phyloP scores from a whole-genome alignment of 2,113 vertebrate genomes.

The Apodemus speciosus region DNA sequence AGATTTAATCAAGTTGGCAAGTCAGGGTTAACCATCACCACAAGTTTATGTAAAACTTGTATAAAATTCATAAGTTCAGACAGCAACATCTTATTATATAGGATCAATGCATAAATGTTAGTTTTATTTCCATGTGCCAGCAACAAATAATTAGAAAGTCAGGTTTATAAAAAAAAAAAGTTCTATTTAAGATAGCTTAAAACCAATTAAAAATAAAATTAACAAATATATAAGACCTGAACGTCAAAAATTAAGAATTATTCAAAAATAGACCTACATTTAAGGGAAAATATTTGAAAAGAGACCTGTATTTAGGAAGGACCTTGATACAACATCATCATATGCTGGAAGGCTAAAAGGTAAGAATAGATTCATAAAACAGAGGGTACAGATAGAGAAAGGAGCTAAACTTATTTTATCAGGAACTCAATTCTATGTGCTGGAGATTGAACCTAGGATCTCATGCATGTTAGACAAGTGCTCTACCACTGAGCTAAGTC shows the following conservation, averaged over 20 bases:
- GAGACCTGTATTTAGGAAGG: background rate
- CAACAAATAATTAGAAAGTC: background rate
- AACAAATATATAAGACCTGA: background rate
- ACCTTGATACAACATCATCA: background rate
- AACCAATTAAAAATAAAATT: background rate
- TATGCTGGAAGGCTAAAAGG: background rate
- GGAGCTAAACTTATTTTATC: background rate
- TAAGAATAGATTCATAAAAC: background rate
- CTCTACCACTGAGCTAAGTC: background rate
- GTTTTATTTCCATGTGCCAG: background rate
- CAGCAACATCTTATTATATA: background rate
- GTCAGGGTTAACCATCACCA: background rate
- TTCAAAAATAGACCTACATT: background rate
- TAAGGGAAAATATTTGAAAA: background rate
- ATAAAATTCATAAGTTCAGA: constrained; percentile 5
- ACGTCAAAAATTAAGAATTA: background rate
- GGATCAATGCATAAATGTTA: background rate
- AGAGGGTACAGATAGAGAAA: background rate
- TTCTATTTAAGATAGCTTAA: background rate
- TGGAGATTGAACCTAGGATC: background rate
- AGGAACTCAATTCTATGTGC: background rate
- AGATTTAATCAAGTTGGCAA: background rate
- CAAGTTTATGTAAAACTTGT: background rate
- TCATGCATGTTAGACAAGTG: background rate
- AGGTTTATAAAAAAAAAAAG: background rate